Evolutionary conservation across 1,140 invertebrate species (phyloP).

Genomic region (Drosophila mojavensis): DNA sequence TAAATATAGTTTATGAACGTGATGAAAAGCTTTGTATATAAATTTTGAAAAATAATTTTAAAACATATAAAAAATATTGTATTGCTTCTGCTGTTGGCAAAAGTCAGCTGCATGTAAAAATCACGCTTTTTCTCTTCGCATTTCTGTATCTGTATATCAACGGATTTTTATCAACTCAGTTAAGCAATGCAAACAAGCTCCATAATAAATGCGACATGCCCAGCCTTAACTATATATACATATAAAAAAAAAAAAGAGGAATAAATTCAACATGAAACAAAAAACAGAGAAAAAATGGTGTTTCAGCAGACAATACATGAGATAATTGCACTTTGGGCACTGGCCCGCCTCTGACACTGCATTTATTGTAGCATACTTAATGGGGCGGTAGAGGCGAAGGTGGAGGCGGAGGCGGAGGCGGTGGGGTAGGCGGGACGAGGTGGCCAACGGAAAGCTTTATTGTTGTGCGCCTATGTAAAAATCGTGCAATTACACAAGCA

Average conservation of each 20-base stretch:
- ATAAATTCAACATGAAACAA: not conserved
- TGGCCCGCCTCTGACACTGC: slow-evolving; percentile 74
- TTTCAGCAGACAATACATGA: slow-evolving; percentile 73
- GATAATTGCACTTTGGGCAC: slow-evolving; percentile 80
- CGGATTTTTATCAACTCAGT: not conserved
- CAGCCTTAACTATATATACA: slow-evolving; percentile 19
- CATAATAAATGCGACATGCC: slow-evolving; percentile 12
- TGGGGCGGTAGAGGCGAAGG: slow-evolving; percentile 36
- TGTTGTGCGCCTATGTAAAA: slow-evolving; percentile 77
- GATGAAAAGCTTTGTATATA: too few species aligned
- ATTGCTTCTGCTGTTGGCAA: too few species aligned
- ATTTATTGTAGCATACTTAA: slow-evolving; percentile 82
- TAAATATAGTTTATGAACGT: too few species aligned
- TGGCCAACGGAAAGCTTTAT: slow-evolving; percentile 59
- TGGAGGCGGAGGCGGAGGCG: too few species aligned
- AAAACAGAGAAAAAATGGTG: slow-evolving; percentile 34
- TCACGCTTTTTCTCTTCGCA: too few species aligned
- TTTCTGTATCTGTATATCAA: not conserved
- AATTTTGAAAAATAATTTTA: too few species aligned
- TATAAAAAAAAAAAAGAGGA: slow-evolving; percentile 3
- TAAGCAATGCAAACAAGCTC: slow-evolving; percentile 14
- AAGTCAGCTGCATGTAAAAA: too few species aligned
- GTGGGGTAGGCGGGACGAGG: not conserved
- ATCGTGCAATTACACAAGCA: slow-evolving; percentile 65
- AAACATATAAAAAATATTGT: too few species aligned